Conservation (phyloP, 2,888 invertebrate genomes). For the Dolichopus griseipennis region DNA sequence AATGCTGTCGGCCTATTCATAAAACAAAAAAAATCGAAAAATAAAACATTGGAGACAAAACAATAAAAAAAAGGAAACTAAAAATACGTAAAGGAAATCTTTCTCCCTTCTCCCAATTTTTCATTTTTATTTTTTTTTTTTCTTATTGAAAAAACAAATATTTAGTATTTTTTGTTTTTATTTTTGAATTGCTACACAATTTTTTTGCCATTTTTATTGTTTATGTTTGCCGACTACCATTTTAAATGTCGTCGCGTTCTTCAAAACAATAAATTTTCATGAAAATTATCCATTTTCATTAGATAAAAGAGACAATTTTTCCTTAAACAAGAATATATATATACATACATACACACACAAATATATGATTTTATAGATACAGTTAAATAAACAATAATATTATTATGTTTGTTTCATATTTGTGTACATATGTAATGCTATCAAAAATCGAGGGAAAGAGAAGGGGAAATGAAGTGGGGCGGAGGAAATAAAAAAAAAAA, state of each 20-base stretch:
- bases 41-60: neutral
- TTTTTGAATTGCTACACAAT: too few relatives aligned
- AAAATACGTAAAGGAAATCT: neutral
- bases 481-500: neutral
- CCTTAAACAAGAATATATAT: neutral
- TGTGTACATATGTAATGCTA: neutral
- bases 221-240: conserved; percentile 1
- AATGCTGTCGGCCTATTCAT: neutral
- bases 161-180: too few relatives aligned
- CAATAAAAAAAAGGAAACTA: neutral
- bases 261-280: conserved; percentile 3
- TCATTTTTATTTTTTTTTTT: too few relatives aligned
- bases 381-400: too few relatives aligned
- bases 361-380: neutral
- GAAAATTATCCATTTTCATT: conserved; percentile 1
- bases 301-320: neutral
- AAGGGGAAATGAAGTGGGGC: neutral
- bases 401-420: neutral
- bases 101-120: neutral
- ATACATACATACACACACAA: neutral
- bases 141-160: too few relatives aligned
- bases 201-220: neutral
- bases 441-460: neutral
- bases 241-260: conserved; percentile 3
- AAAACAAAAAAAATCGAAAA: neutral